These are phyloP conservation scores for Cheilinus undulatus DNA, from an alignment of 2,113 vertebrate species.

Conservation along the genomic window DNA sequence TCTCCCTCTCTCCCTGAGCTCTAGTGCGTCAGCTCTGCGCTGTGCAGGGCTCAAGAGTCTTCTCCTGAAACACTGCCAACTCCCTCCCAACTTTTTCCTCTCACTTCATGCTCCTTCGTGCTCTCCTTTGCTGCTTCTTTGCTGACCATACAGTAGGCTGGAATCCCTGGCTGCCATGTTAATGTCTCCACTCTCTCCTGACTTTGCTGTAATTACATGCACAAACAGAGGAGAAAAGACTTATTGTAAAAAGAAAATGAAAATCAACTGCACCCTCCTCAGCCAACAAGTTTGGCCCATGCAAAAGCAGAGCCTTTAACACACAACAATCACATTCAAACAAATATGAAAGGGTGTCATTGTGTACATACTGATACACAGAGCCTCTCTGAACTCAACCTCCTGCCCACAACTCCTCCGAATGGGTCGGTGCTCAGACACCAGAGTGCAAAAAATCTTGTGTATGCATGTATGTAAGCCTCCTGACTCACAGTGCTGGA, in stretches of 20 bases:
- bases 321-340: conserved; percentile 75
- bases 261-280: conserved; percentile 57
- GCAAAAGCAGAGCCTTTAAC: conserved; percentile 60
- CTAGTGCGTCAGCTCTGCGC: conserved; percentile 82
- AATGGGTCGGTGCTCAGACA: conserved; percentile 40
- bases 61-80: conserved; percentile 74
- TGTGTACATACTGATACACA: conserved; percentile 67
- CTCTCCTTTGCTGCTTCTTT: conserved; percentile 15
- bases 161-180: conserved; percentile 35
- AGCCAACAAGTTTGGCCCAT: conserved; percentile 61
- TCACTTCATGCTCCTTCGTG: conserved; percentile 52
- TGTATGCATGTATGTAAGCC: conserved; percentile 7
- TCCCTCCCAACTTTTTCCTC: conserved; percentile 72
- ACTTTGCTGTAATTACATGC: conserved; percentile 22
- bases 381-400: conserved; percentile 43
- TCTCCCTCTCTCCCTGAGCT: conserved; percentile 47
- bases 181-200: conserved; percentile 19
- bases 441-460: conserved; percentile 14
- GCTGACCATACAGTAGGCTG: conserved; percentile 42
- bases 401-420: conserved; percentile 47
- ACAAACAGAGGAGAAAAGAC: conserved; percentile 35
- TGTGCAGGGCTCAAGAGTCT: conserved; percentile 63
- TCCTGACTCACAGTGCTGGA: conserved; percentile 4
- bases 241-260: conserved; percentile 56
- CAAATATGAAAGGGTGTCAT: conserved; percentile 76